Base-by-base conservation (phyloP, 2,888 invertebrate species). In the Ochropleura leucogaster region DNA sequence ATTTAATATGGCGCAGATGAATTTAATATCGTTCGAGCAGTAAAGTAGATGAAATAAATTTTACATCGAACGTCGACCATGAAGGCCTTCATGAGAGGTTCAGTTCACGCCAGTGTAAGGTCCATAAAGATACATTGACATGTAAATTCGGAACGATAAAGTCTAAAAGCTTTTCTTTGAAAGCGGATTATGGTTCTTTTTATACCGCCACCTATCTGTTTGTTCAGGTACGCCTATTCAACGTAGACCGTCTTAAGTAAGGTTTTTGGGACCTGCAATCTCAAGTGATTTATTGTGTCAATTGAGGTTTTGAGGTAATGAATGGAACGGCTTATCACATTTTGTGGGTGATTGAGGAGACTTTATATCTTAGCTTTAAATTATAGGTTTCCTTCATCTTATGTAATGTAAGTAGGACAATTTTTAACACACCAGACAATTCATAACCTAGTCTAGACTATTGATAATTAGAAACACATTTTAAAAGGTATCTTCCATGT, bases 151-250 rank as follows among this genome's bases (percentile, higher is more conserved):
- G 63, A 67, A 80, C 87, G 86, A 87, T 87, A 88, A 88, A 87
- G 81, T 85, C 83, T 86, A 81, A 88, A 88, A 88, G 88, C 80
- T 88, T 84, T 84, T 88, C 88, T 85, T 88, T 87, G 86, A 83
- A 77, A 85, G 83, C 62, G 81, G 87, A 88, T 88, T 88, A 88
- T 86, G 87, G 85, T 76, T 77, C 73, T 79, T 85, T 87, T 83
- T 80, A 72, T 77, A 79, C 62, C 68, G 65, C 59, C 70, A 82
- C 79, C 79, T 85, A 87, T 87, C 86, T 87, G 82, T 87, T 86
- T 82, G 77, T 83, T 80, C 87, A 87, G 87, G 80, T 85, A 76
- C 68, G 71, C 69, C 76, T 79, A 77, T 84, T 80, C 81, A 74
- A 70, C 62, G 65, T 67, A 68, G 74, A 62, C 73, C 64, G 53